Conservation (phyloP, 1,140 invertebrate species). For the Elysia chlorotica region DNA sequence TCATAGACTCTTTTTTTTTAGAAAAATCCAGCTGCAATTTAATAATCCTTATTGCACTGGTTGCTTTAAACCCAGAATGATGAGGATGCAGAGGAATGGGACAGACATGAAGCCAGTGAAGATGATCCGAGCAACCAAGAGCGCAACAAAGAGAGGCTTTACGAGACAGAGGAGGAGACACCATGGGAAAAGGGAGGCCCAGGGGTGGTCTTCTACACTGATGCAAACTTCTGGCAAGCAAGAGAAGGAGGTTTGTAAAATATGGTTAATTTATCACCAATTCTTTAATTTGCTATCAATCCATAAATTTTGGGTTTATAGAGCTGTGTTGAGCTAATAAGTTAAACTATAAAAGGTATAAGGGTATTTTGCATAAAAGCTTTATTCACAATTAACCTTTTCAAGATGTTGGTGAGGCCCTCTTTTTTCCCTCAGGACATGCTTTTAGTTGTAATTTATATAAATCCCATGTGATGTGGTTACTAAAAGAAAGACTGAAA, state of each 20-base stretch:
- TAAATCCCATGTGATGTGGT: no score
- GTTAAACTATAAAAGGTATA: no score
- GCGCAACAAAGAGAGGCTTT: conserved; percentile 62
- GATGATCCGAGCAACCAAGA: conserved; percentile 67
- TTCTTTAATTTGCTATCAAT: no score
- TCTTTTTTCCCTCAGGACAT: no score
- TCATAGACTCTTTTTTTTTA: no score
- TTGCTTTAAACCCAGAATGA: conserved; percentile 37
- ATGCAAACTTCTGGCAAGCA: conserved; percentile 68
- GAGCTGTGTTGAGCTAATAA: no score
- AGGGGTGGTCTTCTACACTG: conserved; percentile 71
- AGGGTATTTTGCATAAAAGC: no score
- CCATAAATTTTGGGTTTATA: no score
- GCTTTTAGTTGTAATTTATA: no score
- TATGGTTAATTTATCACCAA: background rate
- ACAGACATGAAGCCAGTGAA: conserved; percentile 67
- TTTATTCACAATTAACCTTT: no score
- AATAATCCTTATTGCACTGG: background rate
- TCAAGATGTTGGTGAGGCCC: no score
- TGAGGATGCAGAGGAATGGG: conserved; percentile 62
- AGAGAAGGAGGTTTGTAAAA: conserved; percentile 57
- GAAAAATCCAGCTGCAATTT: background rate
- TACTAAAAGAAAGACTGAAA: no score
- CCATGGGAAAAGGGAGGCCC: conserved; percentile 72
- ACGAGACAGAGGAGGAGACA: conserved; percentile 69